These are phyloP conservation scores for Chlorospingus flavigularis DNA, from an alignment of 2,797 vertebrate genomes.

Conservation along the genomic window DNA sequence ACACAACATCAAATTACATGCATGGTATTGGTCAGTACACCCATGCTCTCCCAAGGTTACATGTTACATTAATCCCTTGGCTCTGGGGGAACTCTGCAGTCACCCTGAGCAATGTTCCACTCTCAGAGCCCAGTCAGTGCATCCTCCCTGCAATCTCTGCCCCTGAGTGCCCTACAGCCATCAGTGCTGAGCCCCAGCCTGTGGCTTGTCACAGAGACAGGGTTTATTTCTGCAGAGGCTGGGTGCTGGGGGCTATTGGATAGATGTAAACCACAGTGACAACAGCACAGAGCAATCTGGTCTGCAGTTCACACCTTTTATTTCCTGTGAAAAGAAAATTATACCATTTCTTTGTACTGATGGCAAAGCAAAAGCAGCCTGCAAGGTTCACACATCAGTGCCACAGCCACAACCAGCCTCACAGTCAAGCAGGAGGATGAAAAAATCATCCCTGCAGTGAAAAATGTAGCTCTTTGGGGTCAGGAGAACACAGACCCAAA, in stretches of 20 bases:
- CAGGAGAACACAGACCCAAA: neutral
- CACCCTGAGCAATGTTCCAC: neutral
- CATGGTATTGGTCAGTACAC: neutral
- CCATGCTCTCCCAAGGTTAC: neutral
- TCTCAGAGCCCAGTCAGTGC: neutral
- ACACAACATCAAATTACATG: fast-evolving
- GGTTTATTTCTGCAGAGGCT: neutral
- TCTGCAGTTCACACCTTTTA: neutral
- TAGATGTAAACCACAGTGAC: fast-evolving
- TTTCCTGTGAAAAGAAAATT: neutral
- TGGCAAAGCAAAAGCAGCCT: neutral
- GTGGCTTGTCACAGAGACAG: neutral
- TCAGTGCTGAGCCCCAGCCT: fast-evolving
- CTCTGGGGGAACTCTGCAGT: neutral
- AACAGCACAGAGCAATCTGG: neutral
- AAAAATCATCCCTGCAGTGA: neutral
- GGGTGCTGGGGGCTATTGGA: neutral
- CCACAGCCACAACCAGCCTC: neutral
- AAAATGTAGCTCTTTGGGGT: neutral
- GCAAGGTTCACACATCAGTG: neutral
- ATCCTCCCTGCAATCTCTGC: neutral
- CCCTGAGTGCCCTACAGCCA: fast-evolving
- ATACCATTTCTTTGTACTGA: neutral
- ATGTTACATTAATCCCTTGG: neutral
- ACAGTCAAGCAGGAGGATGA: neutral